Percentiles rank a stretch among this genome's conserved stretches.
phyloP scores from a whole-genome alignment of 1,140 invertebrate species.

The Apocrypta bakeri region DNA sequence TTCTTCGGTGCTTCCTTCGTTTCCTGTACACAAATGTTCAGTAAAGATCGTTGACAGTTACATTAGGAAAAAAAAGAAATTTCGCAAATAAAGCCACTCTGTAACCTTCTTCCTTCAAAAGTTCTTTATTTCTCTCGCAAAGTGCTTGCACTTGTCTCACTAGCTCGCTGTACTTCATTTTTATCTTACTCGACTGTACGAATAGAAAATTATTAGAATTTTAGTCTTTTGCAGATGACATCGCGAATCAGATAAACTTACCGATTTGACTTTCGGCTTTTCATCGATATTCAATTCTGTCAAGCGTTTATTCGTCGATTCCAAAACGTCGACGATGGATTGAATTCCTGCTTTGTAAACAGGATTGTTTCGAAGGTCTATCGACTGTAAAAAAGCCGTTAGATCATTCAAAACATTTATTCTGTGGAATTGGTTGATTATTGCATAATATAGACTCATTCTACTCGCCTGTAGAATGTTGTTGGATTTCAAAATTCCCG shows the following conservation, averaged over 20 bases:
- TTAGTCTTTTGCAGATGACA: neutral
- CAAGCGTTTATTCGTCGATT: constrained; percentile 27
- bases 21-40: neutral
- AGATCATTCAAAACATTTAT: too few relatives aligned
- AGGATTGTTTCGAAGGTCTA: constrained; percentile 45
- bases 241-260: neutral
- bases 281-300: constrained; percentile 39
- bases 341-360: constrained; percentile 43
- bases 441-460: neutral
- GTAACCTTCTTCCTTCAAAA: constrained; percentile 35
- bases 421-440: too few relatives aligned
- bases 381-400: constrained; percentile 11
- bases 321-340: constrained; percentile 30
- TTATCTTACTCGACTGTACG: constrained; percentile 29
- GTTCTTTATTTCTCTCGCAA: constrained; percentile 42
- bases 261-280: constrained; percentile 43
- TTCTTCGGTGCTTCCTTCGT: neutral
- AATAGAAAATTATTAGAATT: neutral
- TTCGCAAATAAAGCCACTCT: neutral
- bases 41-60: neutral
- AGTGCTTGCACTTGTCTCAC: constrained; percentile 28
- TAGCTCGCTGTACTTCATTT: constrained; percentile 47
- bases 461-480: constrained; percentile 29
- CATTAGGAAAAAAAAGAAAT: neutral
- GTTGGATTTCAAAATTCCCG: constrained; percentile 28